Base-by-base conservation (phyloP, 2,797 vertebrate species). In the Lophotriccus pileatus region DNA sequence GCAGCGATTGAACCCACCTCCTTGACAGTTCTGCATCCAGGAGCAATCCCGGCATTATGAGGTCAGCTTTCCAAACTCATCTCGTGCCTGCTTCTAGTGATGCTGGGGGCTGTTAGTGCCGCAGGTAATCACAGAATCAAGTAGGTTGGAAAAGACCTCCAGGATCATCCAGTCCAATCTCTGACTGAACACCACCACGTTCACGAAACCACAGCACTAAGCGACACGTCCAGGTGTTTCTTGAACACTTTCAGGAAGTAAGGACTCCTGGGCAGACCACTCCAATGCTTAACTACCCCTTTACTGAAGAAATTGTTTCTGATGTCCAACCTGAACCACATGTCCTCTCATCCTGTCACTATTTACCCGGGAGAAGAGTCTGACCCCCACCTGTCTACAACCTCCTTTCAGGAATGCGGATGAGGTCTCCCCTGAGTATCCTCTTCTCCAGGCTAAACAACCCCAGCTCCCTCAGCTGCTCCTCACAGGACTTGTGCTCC, bases 381-480 rank as follows among this genome's bases (percentile, higher is more conserved):
- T 1, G 1, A 8, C 8, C 8, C 5, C 1, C 7, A 14, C 11
- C 41, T 6, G 22, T 13, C 39, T 32, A 10, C 30, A 27, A 0
- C 4, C 32, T 41, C 32, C 43, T 22, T 9, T 10, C 43, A n/a
- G 36, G 2, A 24, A 3, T 34, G 10, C 23, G 27, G 44, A 19
- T 47, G 19, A 66, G n/a, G 43, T 47, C 63, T 18, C 44, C 63
- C 5, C 17, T 14, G 13, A 63, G 28, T 11, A 19, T 19, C 5
- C 14, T 36, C 5, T 14, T 17, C 27, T 49, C 27, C 28, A 18
- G 20, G 16, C 15, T 32, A 41, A 39, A 62, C 27, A 21, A 62
- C 21, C 30, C 55, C 23, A 25, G 17, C 39, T 46, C 39, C 46
- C 37, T n/a, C 43, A 44, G 34, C 34, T 22, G 34, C 25, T 60